phyloP scores from a whole-genome alignment of 1,140 invertebrate genomes.

The Pseudomyrmex concolor region DNA sequence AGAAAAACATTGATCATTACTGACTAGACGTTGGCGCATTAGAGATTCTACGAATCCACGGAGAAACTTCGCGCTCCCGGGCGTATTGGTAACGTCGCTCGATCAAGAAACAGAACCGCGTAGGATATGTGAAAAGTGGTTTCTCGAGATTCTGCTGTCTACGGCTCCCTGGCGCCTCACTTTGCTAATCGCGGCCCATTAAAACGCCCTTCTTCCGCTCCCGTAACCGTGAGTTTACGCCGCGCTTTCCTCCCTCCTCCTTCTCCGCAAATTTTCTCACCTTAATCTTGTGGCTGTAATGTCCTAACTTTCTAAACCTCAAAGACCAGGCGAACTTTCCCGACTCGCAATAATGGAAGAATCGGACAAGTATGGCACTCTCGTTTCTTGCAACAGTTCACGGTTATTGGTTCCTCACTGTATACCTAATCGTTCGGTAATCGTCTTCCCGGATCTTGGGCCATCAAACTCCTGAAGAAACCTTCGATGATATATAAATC shows the following conservation, averaged over 20 bases:
- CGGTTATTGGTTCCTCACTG: constrained; percentile 36
- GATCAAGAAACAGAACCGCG: constrained; percentile 66
- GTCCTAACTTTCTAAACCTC: constrained; percentile 81
- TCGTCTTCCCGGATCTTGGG: constrained; percentile 1
- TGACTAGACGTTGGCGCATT: constrained; percentile 44
- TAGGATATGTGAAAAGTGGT: constrained; percentile 77
- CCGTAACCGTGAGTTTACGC: constrained; percentile 51
- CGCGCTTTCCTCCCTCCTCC: constrained; percentile 61
- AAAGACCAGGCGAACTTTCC: constrained; percentile 67
- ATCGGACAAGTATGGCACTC: constrained; percentile 47
- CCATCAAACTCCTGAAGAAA: neutral
- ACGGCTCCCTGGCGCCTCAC: constrained; percentile 83
- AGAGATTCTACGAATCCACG: constrained; percentile 49
- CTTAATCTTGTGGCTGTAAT: constrained; percentile 81
- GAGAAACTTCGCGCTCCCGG: constrained; percentile 49
- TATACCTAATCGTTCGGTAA: constrained; percentile 49
- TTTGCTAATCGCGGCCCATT: constrained; percentile 83
- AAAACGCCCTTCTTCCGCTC: constrained; percentile 79
- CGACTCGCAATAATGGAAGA: constrained; percentile 64
- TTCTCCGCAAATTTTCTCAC: constrained; percentile 81
- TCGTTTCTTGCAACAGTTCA: constrained; percentile 56
- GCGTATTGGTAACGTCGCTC: constrained; percentile 67
- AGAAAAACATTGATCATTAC: constrained; percentile 37
- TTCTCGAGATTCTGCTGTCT: constrained; percentile 73
- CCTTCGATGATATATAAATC: no score